phyloP scores from a whole-genome alignment of 1,140 invertebrate genomes.

The Brachionus plicatilis region DNA sequence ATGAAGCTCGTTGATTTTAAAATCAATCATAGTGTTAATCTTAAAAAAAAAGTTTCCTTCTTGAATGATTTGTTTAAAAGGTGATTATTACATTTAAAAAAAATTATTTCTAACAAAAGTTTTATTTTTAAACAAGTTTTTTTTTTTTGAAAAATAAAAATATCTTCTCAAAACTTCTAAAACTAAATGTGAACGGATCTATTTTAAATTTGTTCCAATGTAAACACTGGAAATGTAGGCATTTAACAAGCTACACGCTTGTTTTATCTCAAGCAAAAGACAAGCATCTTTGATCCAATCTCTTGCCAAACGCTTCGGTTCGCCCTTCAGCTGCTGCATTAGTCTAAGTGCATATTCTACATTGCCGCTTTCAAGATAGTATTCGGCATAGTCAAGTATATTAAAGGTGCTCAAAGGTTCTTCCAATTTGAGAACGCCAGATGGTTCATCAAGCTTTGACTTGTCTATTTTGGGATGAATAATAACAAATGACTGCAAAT shows the following conservation, averaged over 20 bases:
- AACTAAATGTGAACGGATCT: not conserved
- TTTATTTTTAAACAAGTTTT: not conserved
- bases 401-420: conserved; percentile 71
- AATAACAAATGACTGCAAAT: conserved; percentile 66
- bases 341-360: conserved; percentile 76
- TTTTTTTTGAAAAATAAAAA: not conserved
- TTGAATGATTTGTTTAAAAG: too few relatives aligned
- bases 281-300: conserved; percentile 81
- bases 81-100: not conserved
- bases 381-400: conserved; percentile 77
- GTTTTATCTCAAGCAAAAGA: conserved; percentile 77
- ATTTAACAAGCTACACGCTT: conserved; percentile 59
- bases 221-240: conserved; percentile 31
- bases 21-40: too few relatives aligned
- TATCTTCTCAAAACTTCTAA: not conserved
- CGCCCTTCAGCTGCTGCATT: conserved; percentile 80
- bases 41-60: too few relatives aligned
- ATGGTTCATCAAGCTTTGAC: conserved; percentile 52
- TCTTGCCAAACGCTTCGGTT: conserved; percentile 69
- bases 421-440: conserved; percentile 55
- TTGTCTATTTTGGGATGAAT: conserved; percentile 53
- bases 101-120: not conserved
- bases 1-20: too few relatives aligned
- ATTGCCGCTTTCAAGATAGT: conserved; percentile 70
- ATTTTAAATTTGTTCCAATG: conserved; percentile 33